Percentiles rank a stretch among this genome's conserved stretches.
These are phyloP conservation scores for Stenoptilia bipunctidactyla DNA, from an alignment of 2,888 invertebrate genomes.

Conservation along the genomic window DNA sequence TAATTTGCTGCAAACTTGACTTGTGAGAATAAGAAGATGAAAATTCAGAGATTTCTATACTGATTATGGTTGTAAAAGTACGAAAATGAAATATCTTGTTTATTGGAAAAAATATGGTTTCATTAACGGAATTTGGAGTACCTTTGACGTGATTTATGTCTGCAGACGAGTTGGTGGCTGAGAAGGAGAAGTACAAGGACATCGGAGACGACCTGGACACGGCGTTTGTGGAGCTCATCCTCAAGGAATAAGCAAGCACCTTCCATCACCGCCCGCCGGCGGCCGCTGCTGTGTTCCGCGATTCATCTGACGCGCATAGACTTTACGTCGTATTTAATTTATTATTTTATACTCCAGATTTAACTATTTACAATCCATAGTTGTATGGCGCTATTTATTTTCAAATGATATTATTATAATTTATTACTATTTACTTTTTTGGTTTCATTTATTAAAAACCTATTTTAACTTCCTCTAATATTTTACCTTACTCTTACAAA, in stretches of 20 bases:
- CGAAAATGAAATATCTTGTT: too few relatives aligned
- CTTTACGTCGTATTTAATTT: slow-evolving; percentile 36
- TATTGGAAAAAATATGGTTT: too few relatives aligned
- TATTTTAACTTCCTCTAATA: too few relatives aligned
- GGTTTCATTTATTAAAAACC: too few relatives aligned
- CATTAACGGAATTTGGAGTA: too few relatives aligned
- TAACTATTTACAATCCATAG: slow-evolving; percentile 59
- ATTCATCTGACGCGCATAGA: slow-evolving; percentile 45
- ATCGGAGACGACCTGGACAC: slow-evolving; percentile 99
- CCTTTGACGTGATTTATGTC: slow-evolving; percentile 16
- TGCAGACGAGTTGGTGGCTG: slow-evolving; percentile 93
- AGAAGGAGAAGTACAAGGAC: slow-evolving; percentile 99
- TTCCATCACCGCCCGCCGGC: slow-evolving; percentile 2
- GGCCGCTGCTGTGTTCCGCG: slow-evolving; percentile 28
- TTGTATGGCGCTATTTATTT: slow-evolving; percentile 67
- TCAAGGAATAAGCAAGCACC: slow-evolving; percentile 71
- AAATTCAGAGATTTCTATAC: too few relatives aligned
- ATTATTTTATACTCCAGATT: slow-evolving; percentile 62
- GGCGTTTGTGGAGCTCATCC: slow-evolving; percentile 95
- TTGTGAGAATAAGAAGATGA: slow-evolving; percentile 23
- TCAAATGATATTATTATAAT: slow-evolving; percentile 60
- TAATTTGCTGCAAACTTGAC: slow-evolving; percentile 47
- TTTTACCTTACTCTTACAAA: too few relatives aligned
- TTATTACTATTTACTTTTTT: slow-evolving; percentile 43
- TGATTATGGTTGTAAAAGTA: too few relatives aligned